phyloP scores from a whole-genome alignment of 1,140 invertebrate genomes.

The Diuraphis noxia region DNA sequence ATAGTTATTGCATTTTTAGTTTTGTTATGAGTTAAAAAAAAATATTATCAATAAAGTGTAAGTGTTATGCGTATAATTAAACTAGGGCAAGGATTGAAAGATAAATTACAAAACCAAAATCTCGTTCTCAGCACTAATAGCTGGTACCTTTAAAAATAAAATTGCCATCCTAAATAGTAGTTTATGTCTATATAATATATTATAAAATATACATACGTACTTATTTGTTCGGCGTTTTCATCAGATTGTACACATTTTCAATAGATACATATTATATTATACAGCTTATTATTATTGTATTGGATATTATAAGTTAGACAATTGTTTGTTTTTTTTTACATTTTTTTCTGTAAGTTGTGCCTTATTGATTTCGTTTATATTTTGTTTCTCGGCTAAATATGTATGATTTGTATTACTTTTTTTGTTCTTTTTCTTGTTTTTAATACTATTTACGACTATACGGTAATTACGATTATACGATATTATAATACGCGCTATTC shows the following conservation, averaged over 20 bases:
- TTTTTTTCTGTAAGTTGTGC: conserved; percentile 46
- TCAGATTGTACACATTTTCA: conserved; percentile 6
- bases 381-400: conserved; percentile 36
- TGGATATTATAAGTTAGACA: conserved; percentile 30
- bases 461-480: conserved; percentile 17
- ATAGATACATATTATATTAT: conserved; percentile 3
- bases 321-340: conserved; percentile 21
- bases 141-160: conserved; percentile 20
- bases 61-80: conserved; percentile 53
- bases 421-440: conserved; percentile 11
- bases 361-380: conserved; percentile 38
- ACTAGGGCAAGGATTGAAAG: conserved; percentile 47
- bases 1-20: conserved; percentile 54
- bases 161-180: conserved; percentile 23
- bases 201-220: conserved; percentile 14
- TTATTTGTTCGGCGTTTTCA: conserved; percentile 31
- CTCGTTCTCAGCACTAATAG: conserved; percentile 32
- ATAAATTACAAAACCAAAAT: conserved; percentile 52
- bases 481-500: conserved; percentile 23
- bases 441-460: conserved; percentile 27
- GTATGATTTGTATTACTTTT: conserved; percentile 24
- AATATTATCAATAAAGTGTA: conserved; percentile 54
- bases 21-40: conserved; percentile 53
- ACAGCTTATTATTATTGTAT: conserved; percentile 39
- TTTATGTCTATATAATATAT: neutral